Evolutionary conservation across 2,797 vertebrate species (phyloP).

Genomic region (Todus mexicanus): DNA sequence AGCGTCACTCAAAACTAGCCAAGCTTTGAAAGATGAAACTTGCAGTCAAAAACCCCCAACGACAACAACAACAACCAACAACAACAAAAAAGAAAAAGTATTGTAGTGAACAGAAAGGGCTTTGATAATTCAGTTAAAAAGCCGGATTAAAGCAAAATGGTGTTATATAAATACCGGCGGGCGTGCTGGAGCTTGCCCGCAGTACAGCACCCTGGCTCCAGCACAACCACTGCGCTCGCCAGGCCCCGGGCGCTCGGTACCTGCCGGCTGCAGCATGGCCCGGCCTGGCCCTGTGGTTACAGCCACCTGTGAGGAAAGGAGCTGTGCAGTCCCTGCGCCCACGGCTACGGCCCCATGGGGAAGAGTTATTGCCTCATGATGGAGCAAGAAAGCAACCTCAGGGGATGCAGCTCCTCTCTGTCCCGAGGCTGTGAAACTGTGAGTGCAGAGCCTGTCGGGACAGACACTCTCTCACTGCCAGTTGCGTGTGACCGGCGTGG

Average conservation of each 20-base stretch:
- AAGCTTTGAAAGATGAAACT: conserved; percentile 26
- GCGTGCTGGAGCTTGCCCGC: background rate
- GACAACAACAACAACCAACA: no score
- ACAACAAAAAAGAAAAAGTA: background rate
- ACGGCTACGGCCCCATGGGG: fast-evolving
- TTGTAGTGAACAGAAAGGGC: conserved; percentile 8
- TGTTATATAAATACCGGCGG: background rate
- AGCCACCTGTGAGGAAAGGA: background rate
- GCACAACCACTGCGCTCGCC: background rate
- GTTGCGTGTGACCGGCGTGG: background rate
- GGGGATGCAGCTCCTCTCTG: background rate
- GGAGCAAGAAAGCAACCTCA: background rate
- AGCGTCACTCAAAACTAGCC: background rate
- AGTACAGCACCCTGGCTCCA: background rate
- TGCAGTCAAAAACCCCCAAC: background rate
- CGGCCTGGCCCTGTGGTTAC: fast-evolving
- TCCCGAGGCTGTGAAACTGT: background rate
- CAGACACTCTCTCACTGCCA: background rate
- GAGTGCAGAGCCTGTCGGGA: fast-evolving
- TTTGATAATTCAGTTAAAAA: conserved; percentile 44
- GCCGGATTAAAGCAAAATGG: conserved; percentile 16
- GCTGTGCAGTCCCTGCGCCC: fast-evolving
- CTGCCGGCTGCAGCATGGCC: background rate
- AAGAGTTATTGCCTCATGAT: background rate
- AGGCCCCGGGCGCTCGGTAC: background rate